phyloP scores from a whole-genome alignment of 2,797 vertebrate genomes.

The Karalla daura region DNA sequence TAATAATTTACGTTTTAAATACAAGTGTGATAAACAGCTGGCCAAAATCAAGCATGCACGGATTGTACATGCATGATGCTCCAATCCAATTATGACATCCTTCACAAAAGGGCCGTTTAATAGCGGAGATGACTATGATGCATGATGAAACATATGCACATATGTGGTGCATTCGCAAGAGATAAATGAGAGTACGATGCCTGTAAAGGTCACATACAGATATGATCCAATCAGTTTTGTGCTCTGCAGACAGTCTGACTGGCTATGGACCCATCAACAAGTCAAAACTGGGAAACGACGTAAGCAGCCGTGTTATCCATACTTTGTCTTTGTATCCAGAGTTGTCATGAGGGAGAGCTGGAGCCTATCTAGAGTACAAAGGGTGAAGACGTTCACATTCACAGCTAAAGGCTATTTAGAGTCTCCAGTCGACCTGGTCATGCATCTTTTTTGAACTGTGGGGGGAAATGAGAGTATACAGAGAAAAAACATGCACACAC shows the following conservation, averaged over 20 bases:
- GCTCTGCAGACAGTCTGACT: conserved; percentile 39
- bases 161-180: conserved; percentile 46
- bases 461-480: too few species aligned
- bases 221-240: conserved; percentile 64
- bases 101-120: conserved; percentile 43
- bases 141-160: conserved; percentile 49
- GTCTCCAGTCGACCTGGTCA: too few species aligned
- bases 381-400: too few species aligned
- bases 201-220: conserved; percentile 70
- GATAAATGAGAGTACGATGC: conserved; percentile 56
- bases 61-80: conserved; percentile 13
- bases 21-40: conserved; percentile 41
- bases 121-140: conserved; percentile 46
- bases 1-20: conserved; percentile 50
- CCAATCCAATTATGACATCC: conserved; percentile 49
- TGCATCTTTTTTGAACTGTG: too few species aligned
- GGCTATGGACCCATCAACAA: conserved; percentile 62
- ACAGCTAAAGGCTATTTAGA: too few species aligned
- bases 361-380: too few species aligned
- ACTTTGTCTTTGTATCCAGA: too few species aligned
- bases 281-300: conserved; percentile 46
- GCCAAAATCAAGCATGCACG: conserved; percentile 24
- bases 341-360: too few species aligned
- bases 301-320: conserved; percentile 2
- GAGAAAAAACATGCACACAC: too few species aligned